Evolutionary conservation across 2,888 invertebrate species (phyloP).

Genomic region (Plebejus anna): DNA sequence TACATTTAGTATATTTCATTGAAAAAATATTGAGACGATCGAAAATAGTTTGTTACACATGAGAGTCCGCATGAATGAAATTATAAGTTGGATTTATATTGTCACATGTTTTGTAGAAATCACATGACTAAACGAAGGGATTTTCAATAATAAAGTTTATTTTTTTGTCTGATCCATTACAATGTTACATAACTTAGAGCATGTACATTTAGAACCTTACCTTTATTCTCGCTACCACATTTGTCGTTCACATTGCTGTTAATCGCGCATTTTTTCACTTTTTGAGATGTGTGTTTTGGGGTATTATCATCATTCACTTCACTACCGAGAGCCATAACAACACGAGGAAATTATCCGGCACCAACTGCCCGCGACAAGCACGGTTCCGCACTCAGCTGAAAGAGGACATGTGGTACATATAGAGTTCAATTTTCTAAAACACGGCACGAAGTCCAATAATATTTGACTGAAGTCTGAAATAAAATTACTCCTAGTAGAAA

Average conservation of each 20-base stretch:
- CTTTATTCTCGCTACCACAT: conserved; percentile 67
- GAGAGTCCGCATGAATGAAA: conserved; percentile 1
- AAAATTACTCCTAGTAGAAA: conserved; percentile 27
- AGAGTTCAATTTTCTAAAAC: conserved; percentile 73
- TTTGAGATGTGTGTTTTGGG: conserved; percentile 67
- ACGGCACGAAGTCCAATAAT: conserved; percentile 44
- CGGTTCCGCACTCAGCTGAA: conserved; percentile 75
- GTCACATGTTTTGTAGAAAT: conserved; percentile 62
- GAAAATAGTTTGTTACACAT: not conserved
- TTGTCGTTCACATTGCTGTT: conserved; percentile 66
- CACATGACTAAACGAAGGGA: conserved; percentile 58
- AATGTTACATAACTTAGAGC: conserved; percentile 76
- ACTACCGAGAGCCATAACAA: conserved; percentile 81
- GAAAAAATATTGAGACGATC: not conserved
- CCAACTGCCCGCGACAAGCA: conserved; percentile 74
- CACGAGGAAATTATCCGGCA: conserved; percentile 75
- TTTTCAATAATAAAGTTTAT: conserved; percentile 44
- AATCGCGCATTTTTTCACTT: conserved; percentile 75
- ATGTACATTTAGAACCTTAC: conserved; percentile 67
- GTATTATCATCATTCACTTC: conserved; percentile 79
- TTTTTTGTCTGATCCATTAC: conserved; percentile 50
- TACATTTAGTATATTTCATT: not conserved
- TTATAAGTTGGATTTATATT: not conserved
- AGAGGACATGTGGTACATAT: conserved; percentile 75
- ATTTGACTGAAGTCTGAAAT: conserved; percentile 39